Evolutionary conservation across 2,888 invertebrate genomes (phyloP), one percentile per base, ranked within the genome.

Genomic region (Nipponacmea schrenckii): DNA sequence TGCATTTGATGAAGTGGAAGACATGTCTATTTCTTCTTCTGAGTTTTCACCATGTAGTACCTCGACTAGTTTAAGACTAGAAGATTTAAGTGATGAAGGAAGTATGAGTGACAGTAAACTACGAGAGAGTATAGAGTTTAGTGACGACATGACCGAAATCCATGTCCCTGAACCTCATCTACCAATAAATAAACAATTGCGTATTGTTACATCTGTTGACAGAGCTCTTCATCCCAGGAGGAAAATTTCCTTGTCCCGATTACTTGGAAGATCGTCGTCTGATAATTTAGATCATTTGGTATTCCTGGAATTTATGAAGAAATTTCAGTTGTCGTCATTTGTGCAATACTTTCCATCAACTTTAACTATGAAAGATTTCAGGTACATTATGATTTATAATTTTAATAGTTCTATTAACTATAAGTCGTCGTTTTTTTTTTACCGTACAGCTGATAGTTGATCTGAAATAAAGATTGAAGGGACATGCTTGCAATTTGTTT

Each of bases 261-360:
- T 78, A 1, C 70, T 69, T 69, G 81, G 72, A 44, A 77, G 67
- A 24, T 80, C 74, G 68, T 81, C 70, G 65, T 80, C 74, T 73
- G 82, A 73, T 67, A 82, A 72, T 77, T 79, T 67, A 72, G 77
- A 82, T 17, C 79, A 83, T 65, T 76, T 83, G 8, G 75, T 81
- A 17, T 87, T 87, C 79, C 82, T 85, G 39, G 85, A 85, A 56
- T 87, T 83, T 72, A 79, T 87, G 78, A 81, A 86, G 70, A 76
- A 82, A 64, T 75, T 79, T 65, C 83, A 82, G 8, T 80, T 87
- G 31, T 83, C 81, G 8, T 80, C 84, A 20, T 85, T 83, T 74
- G 78, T 86, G n/a, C 83, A 82, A 70, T 82, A 84, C 71, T 86
- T 87, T 62, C 87, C 86, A n/a, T 78, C 84, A 7, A 82, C 81